Evolutionary conservation across 1,140 invertebrate species (phyloP), one percentile per base, ranked within the genome.

Genomic region (Thaumatotibia leucotreta): DNA sequence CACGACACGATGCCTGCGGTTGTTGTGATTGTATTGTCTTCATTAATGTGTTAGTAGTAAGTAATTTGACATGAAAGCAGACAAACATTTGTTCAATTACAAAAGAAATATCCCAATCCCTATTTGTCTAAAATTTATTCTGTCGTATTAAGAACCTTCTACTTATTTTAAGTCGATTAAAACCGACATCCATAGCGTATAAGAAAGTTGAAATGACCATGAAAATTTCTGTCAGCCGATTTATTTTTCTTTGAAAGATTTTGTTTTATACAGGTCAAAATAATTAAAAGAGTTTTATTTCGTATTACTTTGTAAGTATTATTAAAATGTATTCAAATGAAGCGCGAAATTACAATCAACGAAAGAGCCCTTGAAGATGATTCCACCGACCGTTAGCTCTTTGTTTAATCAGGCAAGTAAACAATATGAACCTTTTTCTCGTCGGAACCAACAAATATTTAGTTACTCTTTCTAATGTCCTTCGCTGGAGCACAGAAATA

Each of bases 321-420:
- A 52, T 52, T 58, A 58, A 58, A 58, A 58, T 29, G 52, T 29
- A 58, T 58, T 58, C 24, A 58, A 58, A 58, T 58, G 52, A 58
- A 58, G 52, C 52, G 23, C 24, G 24, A 58, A 58, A 58, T 58
- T 58, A 58, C 52, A 58, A 58, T 58, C 52, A 58, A n/a, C 14
- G 52, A 17, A 58, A 58, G n/a, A 58, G 52, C 52, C 52, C 52
- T 58, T 58, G 52, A 58, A 58, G 52, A 58, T 58, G 52, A 58
- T 58, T 58, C 27, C 52, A 58, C 52, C 24, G 23, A 58, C 52
- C 24, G 50, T 27, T 52, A 27, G 52, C 11, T 58, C 52, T 31
- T 58, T 58, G 52, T 58, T 58, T 58, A 58, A 58, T 58, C 52
- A 58, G 52, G 52, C 27, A 58, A 58, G 52, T 58, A 58, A 58